Conservation (phyloP, 2,113 vertebrate species). For the Actenoides hombroni region DNA sequence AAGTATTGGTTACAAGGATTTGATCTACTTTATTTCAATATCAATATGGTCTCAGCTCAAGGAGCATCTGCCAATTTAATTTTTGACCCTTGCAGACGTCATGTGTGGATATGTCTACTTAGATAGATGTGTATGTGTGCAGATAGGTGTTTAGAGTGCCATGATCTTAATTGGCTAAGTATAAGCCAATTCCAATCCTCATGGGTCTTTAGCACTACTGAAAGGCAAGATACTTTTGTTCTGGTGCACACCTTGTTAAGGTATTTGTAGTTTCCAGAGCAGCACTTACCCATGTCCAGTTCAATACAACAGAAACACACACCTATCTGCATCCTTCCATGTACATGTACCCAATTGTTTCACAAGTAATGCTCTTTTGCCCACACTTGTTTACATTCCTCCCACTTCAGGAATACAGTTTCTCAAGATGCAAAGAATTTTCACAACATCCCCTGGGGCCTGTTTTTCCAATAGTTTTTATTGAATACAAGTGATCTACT, state of each 20-base stretch:
- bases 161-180: accelerated
- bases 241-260: background rate
- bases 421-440: background rate
- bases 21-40: background rate
- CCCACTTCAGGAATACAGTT: accelerated
- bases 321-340: too few species aligned
- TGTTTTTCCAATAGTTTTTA: background rate
- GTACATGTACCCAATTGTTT: accelerated
- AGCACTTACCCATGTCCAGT: too few species aligned
- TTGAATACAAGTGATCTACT: background rate
- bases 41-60: background rate
- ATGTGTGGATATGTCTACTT: accelerated
- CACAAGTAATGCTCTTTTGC: accelerated
- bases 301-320: background rate
- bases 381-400: background rate
- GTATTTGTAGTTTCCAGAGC: background rate
- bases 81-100: background rate
- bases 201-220: background rate
- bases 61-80: background rate
- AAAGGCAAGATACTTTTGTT: background rate
- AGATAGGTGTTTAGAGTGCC: background rate
- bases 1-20: background rate
- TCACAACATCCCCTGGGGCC: background rate
- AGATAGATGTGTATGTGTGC: accelerated
- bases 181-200: background rate